A percentile compares a stretch with the other conserved stretches of the same genome.
Conservation (phyloP, 2,888 invertebrate species). For the Archips xylosteana region DNA sequence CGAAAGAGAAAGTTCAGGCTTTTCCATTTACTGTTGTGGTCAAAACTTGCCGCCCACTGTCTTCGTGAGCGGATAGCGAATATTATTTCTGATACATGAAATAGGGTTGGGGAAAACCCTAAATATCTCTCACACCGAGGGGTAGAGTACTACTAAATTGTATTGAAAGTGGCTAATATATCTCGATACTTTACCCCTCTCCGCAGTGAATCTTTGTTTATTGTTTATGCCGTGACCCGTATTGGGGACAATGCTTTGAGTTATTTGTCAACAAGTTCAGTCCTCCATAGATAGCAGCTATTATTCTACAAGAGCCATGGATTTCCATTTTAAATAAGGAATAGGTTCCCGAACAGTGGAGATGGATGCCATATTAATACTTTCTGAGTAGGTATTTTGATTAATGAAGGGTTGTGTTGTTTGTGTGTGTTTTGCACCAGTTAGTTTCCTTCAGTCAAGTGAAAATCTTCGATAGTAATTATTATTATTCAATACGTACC, state of each 20-base stretch:
- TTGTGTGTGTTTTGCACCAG: not conserved
- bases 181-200: conserved; percentile 31
- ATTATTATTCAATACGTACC: no score
- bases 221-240: conserved; percentile 39
- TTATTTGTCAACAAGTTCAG: conserved; percentile 41
- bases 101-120: conserved; percentile 31
- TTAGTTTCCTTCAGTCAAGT: not conserved
- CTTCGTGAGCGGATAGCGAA: conserved; percentile 10
- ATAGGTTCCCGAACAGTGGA: conserved; percentile 25
- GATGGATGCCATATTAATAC: conserved; percentile 6
- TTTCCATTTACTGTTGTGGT: conserved; percentile 30
- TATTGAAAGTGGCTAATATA: conserved; percentile 39
- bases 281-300: conserved; percentile 36
- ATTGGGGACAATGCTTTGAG: conserved; percentile 36
- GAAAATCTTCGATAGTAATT: not conserved
- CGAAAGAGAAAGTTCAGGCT: conserved; percentile 20
- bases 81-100: conserved; percentile 32
- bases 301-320: conserved; percentile 39
- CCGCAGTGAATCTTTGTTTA: conserved; percentile 38
- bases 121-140: conserved; percentile 33
- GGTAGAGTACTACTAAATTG: conserved; percentile 32
- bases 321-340: conserved; percentile 40
- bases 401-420: not conserved
- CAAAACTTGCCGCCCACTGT: conserved; percentile 25
- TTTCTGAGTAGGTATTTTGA: not conserved